Percentiles rank a stretch among this genome's conserved stretches.
Conservation (phyloP, 2,113 vertebrate genomes). For the Panurus biarmicus region DNA sequence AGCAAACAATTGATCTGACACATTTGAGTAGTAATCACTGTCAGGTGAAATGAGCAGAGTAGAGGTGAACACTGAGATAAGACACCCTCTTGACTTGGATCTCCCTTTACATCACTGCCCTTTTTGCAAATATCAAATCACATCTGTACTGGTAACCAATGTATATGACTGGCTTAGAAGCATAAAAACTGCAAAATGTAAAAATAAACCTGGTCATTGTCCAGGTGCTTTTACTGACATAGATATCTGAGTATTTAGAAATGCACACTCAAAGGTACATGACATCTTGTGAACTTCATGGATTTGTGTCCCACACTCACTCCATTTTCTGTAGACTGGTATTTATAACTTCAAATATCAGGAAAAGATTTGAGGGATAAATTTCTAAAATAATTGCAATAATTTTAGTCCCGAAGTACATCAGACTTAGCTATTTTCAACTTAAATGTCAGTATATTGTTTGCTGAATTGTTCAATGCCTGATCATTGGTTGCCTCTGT, state of each 20-base stretch:
- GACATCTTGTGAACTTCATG: not conserved
- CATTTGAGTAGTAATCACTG: not conserved
- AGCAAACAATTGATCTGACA: not conserved
- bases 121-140: not conserved
- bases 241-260: not conserved
- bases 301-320: not conserved
- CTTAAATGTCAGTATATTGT: not conserved
- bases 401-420: not conserved
- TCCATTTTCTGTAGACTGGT: not conserved
- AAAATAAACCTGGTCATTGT: not conserved
- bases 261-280: not conserved
- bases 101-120: not conserved
- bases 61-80: not conserved
- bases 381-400: not conserved
- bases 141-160: not conserved
- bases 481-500: not conserved
- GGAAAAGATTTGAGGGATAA: constrained; percentile 3
- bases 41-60: not conserved
- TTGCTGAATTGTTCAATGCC: not conserved
- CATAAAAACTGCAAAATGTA: not conserved
- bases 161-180: not conserved
- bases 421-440: not conserved
- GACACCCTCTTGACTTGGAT: not conserved
- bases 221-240: not conserved
- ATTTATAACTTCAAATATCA: not conserved